Base-by-base conservation (phyloP, 2,797 vertebrate genomes). In the Hippoglossus hippoglossus region DNA sequence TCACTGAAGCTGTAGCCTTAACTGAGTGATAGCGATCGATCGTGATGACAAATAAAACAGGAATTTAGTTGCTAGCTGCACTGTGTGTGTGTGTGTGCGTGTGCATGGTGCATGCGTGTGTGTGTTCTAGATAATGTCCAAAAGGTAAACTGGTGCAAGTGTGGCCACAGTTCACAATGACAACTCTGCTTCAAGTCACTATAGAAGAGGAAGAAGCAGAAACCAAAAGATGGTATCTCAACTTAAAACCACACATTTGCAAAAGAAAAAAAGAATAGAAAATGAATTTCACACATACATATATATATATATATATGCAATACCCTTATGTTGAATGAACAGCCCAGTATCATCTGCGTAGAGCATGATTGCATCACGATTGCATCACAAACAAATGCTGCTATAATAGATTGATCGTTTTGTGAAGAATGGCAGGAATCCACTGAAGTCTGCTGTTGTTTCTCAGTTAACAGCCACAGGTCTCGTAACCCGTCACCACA, bases 41-140 rank as follows among this genome's bases (percentile, higher is more conserved):
- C 63, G 25, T 34, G 25, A 41, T 79, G 81, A 87, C 80, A 78
- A 76, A 79, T 46, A 31, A 63, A 79, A 69, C 65, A 82, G 67
- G 80, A 82, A 85, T 83, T 57, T 49, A 15, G 69, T 21, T 53
- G 36, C 41, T n/a, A 10, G 55, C 26, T 52, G 9, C 63, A 51
- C 36, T 0, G 60, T 15, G 13, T 64, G 63, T 39, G 36, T 41
- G 77, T 76, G 61, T 36, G 34, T 12, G 34, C 3, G 10, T 39
- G 31, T 41, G 77, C 24, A 24, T 24, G 24, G 24, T 28, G 28
- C 28, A 28, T 28, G 28, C 25, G 3, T 74, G 61, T 39, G 36
- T 39, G 36, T 39, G 36, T 39, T 39, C 13, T 39, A 80, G 81
- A 76, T 51, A 19, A 18, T 50, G 81, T 88, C 64, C 77, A 84